These are phyloP conservation scores for Pangasius djambal DNA, from an alignment of 2,797 vertebrate species.

Conservation along the genomic window DNA sequence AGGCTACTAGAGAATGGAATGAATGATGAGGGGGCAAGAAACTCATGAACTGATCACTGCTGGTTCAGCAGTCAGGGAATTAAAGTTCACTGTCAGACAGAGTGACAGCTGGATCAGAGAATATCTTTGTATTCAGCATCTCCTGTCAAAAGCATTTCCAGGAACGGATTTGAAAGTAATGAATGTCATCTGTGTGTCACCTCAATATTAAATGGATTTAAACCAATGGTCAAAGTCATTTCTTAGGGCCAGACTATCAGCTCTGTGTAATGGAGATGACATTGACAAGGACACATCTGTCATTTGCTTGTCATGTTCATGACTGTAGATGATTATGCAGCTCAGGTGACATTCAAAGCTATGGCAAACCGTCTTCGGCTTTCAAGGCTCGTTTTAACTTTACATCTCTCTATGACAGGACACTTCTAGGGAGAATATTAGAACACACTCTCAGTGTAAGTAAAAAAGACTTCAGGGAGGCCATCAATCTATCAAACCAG, in stretches of 20 bases:
- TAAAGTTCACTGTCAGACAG: background rate
- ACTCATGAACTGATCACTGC: background rate
- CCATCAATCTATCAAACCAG: background rate
- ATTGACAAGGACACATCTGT: conserved; percentile 31
- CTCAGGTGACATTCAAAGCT: conserved; percentile 13
- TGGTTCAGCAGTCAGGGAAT: conserved; percentile 5
- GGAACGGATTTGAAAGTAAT: conserved; percentile 3
- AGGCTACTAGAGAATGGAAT: background rate
- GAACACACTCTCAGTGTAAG: background rate
- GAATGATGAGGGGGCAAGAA: conserved; percentile 6
- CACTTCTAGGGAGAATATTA: background rate
- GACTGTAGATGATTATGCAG: background rate
- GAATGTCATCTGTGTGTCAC: conserved; percentile 20
- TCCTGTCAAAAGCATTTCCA: conserved; percentile 5
- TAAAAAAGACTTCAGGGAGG: background rate
- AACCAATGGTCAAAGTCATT: conserved; percentile 29
- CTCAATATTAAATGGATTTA: conserved; percentile 20
- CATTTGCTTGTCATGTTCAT: conserved; percentile 11
- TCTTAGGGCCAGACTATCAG: conserved; percentile 1
- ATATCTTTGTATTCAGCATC: background rate
- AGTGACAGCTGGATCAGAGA: background rate
- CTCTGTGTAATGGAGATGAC: conserved; percentile 27
- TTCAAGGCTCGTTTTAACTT: background rate
- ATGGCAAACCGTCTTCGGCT: background rate
- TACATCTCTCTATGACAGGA: background rate